A percentile compares a stretch with the other conserved stretches of the same genome.
phyloP scores from a whole-genome alignment of 2,113 vertebrate genomes.

The Coracopsis vasa region DNA sequence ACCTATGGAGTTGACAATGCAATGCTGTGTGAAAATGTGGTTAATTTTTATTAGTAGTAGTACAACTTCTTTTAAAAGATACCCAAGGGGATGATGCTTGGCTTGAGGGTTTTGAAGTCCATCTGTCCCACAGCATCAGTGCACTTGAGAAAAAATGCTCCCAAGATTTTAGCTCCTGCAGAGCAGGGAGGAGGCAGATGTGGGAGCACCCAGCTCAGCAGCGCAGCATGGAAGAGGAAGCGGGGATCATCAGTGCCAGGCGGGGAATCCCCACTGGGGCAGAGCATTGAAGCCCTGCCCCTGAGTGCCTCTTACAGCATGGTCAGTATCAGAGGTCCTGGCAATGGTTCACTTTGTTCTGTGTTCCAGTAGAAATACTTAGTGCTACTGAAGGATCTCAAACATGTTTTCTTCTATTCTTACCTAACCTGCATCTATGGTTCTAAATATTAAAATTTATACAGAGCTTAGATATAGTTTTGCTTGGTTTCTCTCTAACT shows the following conservation, averaged over 20 bases:
- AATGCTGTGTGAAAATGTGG: fast-evolving
- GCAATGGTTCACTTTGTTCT: neutral
- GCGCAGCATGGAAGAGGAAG: fast-evolving
- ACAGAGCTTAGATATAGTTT: fast-evolving
- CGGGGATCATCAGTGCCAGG: fast-evolving
- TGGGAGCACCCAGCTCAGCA: fast-evolving
- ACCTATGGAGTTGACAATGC: fast-evolving
- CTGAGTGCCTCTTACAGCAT: fast-evolving
- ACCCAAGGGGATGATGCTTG: neutral
- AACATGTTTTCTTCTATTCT: fast-evolving
- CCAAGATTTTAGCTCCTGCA: neutral
- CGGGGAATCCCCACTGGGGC: neutral
- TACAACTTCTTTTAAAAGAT: fast-evolving
- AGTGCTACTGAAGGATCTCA: neutral
- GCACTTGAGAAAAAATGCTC: fast-evolving
- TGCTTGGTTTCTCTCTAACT: fast-evolving
- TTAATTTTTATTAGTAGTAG: fast-evolving
- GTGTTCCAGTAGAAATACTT: fast-evolving
- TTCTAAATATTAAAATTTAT: neutral
- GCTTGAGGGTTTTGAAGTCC: neutral
- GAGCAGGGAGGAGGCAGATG: neutral
- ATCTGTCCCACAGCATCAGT: neutral
- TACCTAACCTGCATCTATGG: neutral
- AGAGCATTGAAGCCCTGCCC: neutral
- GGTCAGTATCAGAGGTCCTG: fast-evolving